Base-by-base conservation (phyloP, 2,113 vertebrate species). In the Calyptomena viridis region DNA sequence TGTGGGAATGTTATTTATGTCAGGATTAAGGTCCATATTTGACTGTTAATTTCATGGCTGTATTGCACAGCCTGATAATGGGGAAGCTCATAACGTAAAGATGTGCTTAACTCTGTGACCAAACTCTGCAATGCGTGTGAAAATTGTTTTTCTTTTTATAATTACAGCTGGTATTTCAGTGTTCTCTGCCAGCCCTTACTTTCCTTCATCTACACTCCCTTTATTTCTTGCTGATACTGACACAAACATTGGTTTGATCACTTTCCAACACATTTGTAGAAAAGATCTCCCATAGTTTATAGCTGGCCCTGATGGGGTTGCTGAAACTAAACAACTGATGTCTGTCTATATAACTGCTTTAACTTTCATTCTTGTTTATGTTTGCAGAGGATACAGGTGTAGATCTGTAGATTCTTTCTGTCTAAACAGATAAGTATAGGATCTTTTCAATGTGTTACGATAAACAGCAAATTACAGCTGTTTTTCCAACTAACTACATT, bases 51-150 rank as follows among this genome's bases (percentile, higher is more conserved):
- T 96, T 91, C 76, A 86, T 40, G 86, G 90, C 60, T n/a, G 17
- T 50, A 42, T 73, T 90, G 75, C 82, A 74, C 50, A 90, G 82
- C 12, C 72, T 81, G 42, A 49, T 96, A 92, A 88, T 90, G 74
- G 64, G 33, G 53, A 83, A 92, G 49, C 80, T 96, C 83, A 74
- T 77, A 96, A 90, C 86, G 90, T 95, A 90, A 86, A 88, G 88
- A 78, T 86, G 44, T 31, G 27, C 52, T 86, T 56, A 52, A 76
- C 81, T 93, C 94, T 93, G 80, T 97, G 93, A 92, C 96, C 95
- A 95, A 96, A 88, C 47, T 90, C 93, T 94, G 95, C 94, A 96
- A 97, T 95, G 88, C 90, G 72, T 95, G 88, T 75, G 85, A 92
- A 96, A 94, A 87, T 84, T 62, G 67, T 12, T 92, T 79, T 66